Evolutionary conservation across 1,140 invertebrate genomes (phyloP).

Genomic region (Melitaea cinxia): DNA sequence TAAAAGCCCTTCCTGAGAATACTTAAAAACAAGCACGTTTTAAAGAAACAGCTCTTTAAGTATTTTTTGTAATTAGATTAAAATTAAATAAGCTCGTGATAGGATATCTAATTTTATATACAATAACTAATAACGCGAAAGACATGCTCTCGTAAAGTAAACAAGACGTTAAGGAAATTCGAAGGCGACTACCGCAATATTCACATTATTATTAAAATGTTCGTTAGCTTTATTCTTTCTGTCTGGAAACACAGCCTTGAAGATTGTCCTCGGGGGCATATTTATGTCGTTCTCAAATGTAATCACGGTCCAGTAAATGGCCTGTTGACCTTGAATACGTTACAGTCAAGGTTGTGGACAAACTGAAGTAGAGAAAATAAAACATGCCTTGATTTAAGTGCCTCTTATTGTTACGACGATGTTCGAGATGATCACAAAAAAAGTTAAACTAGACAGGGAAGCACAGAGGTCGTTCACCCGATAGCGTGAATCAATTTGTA

Average conservation of each 20-base stretch:
- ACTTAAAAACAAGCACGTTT: too few relatives aligned
- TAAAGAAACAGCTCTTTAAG: too few relatives aligned
- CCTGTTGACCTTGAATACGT: slow-evolving; percentile 55
- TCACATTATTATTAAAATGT: too few relatives aligned
- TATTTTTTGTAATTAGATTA: too few relatives aligned
- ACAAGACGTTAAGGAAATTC: too few relatives aligned
- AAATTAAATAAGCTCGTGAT: too few relatives aligned
- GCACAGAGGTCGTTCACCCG: slow-evolving; percentile 59
- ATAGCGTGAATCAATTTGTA: slow-evolving; percentile 60
- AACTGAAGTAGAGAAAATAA: slow-evolving; percentile 16
- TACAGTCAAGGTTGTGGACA: slow-evolving; percentile 54
- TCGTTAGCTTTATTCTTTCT: neutral
- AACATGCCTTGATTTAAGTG: slow-evolving; percentile 35
- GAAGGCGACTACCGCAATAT: too few relatives aligned
- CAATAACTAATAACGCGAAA: too few relatives aligned
- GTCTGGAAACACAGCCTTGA: neutral
- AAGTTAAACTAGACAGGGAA: slow-evolving; percentile 52
- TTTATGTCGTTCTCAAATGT: slow-evolving; percentile 18
- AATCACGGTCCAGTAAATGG: slow-evolving; percentile 14
- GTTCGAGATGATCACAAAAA: slow-evolving; percentile 66
- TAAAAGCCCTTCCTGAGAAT: too few relatives aligned
- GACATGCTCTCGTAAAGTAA: too few relatives aligned
- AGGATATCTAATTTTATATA: too few relatives aligned
- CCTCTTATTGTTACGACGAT: slow-evolving; percentile 60
- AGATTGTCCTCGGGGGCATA: slow-evolving; percentile 2